Evolutionary conservation across 2,113 vertebrate species (phyloP).

Genomic region (Equus przewalskii): DNA sequence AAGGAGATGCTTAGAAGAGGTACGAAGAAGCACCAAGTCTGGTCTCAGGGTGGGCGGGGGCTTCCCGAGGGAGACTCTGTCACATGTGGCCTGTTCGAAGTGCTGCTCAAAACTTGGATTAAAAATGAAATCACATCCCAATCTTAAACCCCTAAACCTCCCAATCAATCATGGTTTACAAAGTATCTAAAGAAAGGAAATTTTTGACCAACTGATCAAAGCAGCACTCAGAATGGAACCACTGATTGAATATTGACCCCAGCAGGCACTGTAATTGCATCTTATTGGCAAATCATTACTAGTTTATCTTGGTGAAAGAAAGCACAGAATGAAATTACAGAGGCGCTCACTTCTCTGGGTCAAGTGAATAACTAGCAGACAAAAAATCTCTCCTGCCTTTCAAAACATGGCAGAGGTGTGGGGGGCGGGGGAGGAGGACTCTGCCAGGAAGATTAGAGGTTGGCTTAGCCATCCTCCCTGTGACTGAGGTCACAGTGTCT

Average conservation of each 20-base stretch:
- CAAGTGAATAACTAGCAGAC: slow-evolving; percentile 30
- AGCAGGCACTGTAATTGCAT: slow-evolving; percentile 77
- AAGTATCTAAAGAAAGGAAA: slow-evolving; percentile 77
- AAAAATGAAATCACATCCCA: slow-evolving; percentile 63
- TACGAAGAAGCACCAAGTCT: neutral
- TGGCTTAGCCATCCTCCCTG: neutral
- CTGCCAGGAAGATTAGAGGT: neutral
- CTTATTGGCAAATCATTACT: slow-evolving; percentile 81
- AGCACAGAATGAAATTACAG: slow-evolving; percentile 69
- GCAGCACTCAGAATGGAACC: slow-evolving; percentile 59
- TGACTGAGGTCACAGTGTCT: neutral
- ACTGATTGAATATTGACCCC: slow-evolving; percentile 83
- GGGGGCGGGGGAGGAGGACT: accelerated
- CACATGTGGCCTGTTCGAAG: neutral
- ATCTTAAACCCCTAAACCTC: slow-evolving; percentile 38
- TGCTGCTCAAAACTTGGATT: slow-evolving; percentile 38
- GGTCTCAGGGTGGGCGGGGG: neutral
- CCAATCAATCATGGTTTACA: slow-evolving; percentile 67
- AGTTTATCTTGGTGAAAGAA: slow-evolving; percentile 76
- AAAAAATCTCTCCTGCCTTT: slow-evolving; percentile 40
- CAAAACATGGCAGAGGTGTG: neutral
- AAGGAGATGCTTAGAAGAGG: neutral
- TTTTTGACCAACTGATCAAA: slow-evolving; percentile 80
- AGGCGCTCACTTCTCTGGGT: slow-evolving; percentile 42
- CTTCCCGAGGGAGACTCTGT: neutral